Base-by-base conservation (phyloP, 1,140 invertebrate genomes). In the Vollenhovia emeryi region DNA sequence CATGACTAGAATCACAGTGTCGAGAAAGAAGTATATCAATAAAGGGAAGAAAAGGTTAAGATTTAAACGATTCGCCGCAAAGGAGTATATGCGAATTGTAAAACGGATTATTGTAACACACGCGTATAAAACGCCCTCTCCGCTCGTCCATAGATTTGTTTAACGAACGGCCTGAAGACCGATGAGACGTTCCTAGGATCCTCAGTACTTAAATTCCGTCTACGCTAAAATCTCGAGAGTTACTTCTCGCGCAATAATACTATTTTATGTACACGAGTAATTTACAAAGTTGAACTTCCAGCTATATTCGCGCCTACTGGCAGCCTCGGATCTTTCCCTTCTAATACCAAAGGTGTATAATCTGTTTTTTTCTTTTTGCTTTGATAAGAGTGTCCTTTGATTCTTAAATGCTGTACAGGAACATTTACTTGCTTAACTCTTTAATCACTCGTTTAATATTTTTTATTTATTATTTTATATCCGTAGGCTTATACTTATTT, bases 351-450 rank as follows among this genome's bases (percentile, higher is more conserved):
- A 91, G 21, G 48, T 89, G 57, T 75, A 69, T 30, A 76, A 84
- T 80, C n/a, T 60, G 21, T 59, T 40, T 69, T 68, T 84, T 80
- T 43, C 48, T 69, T 71, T 75, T 86, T 74, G 50, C 78, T 55
- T 92, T 87, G 91, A 93, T 92, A 92, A 93, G 87, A 92, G 91
- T 93, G 89, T 93, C 91, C 87, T 95, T 95, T 95, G 93, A 95
- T 95, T 94, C 92, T 95, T 95, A 95, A 95, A 95, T 95, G 94
- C 94, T 95, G 94, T 94, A 94, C 93, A 95, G 94, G 94, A 95
- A 95, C 94, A 95, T 95, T 95, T 93, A 94, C 93, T 94, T 93
- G 85, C 89, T 92, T 93, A 92, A 88, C 79, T 89, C 52, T 92
- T 91, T 91, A 92, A 93, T 92, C 86, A 71, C 62, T 87, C 69